Evolutionary conservation across 1,140 invertebrate species (phyloP).

Genomic region (Caerostris darwini): DNA sequence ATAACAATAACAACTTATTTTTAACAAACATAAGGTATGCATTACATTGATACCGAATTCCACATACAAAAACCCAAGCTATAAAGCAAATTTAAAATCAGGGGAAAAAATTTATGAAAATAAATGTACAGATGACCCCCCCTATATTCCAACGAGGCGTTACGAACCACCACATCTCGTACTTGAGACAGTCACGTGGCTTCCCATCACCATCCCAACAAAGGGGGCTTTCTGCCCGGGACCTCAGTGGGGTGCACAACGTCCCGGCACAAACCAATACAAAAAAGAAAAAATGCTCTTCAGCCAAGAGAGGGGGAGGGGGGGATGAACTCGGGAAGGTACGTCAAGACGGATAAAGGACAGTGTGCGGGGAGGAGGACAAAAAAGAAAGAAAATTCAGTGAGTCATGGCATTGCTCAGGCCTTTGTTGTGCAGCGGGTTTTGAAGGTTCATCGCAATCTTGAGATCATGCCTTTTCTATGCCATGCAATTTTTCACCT

Average conservation of each 20-base stretch:
- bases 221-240: not conserved
- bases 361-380: not conserved
- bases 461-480: not conserved
- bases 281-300: not conserved
- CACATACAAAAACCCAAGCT: too few species aligned
- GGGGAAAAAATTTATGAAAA: too few species aligned
- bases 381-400: not conserved
- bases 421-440: constrained; percentile 29
- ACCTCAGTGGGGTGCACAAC: not conserved
- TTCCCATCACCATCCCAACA: not conserved
- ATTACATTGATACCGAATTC: too few species aligned
- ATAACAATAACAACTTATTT: too few species aligned
- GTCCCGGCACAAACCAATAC: not conserved
- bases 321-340: not conserved
- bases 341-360: not conserved
- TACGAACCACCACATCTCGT: not conserved
- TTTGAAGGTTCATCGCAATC: constrained; percentile 62
- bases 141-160: not conserved
- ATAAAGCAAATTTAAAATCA: too few species aligned
- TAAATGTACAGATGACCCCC: not conserved
- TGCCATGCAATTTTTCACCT: not conserved
- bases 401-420: constrained; percentile 52
- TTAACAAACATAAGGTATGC: too few species aligned
- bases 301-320: not conserved
- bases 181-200: constrained; percentile 59